Evolutionary conservation across 2,797 vertebrate species (phyloP).

Genomic region (Fratercula arctica): DNA sequence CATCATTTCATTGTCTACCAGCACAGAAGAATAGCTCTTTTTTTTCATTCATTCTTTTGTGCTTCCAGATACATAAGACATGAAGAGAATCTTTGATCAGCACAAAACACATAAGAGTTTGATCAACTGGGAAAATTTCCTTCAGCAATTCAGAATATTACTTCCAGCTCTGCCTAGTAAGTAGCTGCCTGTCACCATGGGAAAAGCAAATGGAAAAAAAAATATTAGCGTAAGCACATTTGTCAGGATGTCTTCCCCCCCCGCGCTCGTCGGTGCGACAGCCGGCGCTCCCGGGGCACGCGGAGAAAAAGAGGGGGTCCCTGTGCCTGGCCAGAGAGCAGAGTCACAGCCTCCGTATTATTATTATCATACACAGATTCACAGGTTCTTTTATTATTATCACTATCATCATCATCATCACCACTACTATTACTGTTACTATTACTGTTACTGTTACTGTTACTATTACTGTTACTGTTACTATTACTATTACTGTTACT

Average conservation of each 20-base stretch:
- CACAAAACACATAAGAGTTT: conserved; percentile 24
- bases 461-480: too few relatives aligned
- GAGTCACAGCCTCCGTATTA: not conserved
- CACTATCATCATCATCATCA: not conserved
- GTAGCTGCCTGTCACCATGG: not conserved
- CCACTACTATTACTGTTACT: too few relatives aligned
- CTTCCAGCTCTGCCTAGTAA: conserved; percentile 37
- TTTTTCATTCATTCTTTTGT: conserved; percentile 24
- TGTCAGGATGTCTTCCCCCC: conserved; percentile 3
- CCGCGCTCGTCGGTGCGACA: accelerated
- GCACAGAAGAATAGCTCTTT: conserved; percentile 19
- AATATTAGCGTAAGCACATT: not conserved
- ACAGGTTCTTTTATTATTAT: not conserved
- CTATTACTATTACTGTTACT: too few relatives aligned
- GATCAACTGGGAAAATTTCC: conserved; percentile 39
- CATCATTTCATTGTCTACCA: conserved; percentile 61
- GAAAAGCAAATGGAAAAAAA: not conserved
- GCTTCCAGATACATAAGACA: conserved; percentile 37
- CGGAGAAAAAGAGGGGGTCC: not conserved
- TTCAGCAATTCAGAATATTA: conserved; percentile 28
- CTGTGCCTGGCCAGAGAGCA: not conserved
- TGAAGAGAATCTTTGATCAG: conserved; percentile 54
- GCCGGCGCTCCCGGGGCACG: not conserved
- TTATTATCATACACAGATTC: not conserved
- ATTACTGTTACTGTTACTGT: too few relatives aligned